These are phyloP conservation scores for Antigone vipio DNA, from an alignment of 2,113 vertebrate species.

Conservation along the genomic window DNA sequence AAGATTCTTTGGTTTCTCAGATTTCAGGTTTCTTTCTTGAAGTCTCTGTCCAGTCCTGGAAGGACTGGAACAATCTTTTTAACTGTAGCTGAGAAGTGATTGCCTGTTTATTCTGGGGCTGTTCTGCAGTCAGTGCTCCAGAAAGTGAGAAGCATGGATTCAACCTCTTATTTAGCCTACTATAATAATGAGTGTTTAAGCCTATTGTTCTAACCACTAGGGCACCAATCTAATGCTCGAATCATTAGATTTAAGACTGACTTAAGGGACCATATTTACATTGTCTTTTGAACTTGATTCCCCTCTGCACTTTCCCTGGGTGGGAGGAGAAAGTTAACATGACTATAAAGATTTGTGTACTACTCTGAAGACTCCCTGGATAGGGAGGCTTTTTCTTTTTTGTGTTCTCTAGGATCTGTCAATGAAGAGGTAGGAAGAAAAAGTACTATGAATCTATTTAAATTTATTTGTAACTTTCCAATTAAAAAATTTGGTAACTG, in stretches of 20 bases:
- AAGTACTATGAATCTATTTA: background rate
- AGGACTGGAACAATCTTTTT: background rate
- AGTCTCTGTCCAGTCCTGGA: background rate
- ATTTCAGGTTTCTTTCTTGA: background rate
- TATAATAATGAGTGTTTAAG: background rate
- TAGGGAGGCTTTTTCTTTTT: background rate
- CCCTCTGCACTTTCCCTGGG: background rate
- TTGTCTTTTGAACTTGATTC: background rate
- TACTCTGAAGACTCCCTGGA: background rate
- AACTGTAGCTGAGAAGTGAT: background rate
- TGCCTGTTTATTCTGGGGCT: background rate
- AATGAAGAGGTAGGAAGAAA: background rate
- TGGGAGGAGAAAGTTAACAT: background rate
- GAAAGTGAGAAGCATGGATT: background rate
- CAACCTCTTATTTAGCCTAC: background rate
- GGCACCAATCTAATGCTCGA: background rate
- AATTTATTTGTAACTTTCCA: background rate
- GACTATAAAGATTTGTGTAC: background rate
- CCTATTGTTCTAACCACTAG: background rate
- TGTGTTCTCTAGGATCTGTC: background rate
- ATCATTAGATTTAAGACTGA: background rate
- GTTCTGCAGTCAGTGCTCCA: background rate
- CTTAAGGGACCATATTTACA: background rate
- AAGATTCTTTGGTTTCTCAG: background rate
- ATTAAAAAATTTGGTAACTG: background rate